phyloP scores from a whole-genome alignment of 2,888 invertebrate species.

The Phengaris alcon region DNA sequence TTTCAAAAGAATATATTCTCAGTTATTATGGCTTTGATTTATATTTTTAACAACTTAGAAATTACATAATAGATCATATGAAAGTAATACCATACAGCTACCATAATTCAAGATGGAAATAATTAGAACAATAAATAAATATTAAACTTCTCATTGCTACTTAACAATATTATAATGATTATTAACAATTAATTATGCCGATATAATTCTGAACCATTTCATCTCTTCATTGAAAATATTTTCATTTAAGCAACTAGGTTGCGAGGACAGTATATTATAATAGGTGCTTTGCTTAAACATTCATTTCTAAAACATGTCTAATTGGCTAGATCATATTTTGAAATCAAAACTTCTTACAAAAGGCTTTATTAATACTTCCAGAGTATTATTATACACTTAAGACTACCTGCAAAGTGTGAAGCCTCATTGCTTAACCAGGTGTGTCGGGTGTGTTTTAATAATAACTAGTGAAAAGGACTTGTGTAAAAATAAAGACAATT shows the following conservation, averaged over 20 bases:
- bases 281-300: constrained; percentile 16
- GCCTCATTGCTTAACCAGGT: background rate
- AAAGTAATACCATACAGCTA: constrained; percentile 66
- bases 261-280: constrained; percentile 38
- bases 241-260: constrained; percentile 54
- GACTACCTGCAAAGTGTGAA: background rate
- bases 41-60: constrained; percentile 77
- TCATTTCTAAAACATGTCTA: constrained; percentile 24
- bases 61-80: constrained; percentile 76
- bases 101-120: constrained; percentile 67
- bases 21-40: constrained; percentile 79
- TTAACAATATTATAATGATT: constrained; percentile 73
- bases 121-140: constrained; percentile 74
- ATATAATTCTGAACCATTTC: constrained; percentile 55
- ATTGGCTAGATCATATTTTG: constrained; percentile 13
- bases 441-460: background rate
- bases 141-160: constrained; percentile 72
- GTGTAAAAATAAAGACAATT: constrained; percentile 46
- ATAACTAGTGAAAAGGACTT: background rate
- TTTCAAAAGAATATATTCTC: constrained; percentile 79
- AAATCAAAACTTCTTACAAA: constrained; percentile 20
- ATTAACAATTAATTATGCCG: constrained; percentile 77
- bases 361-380: constrained; percentile 22
- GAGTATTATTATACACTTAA: background rate
- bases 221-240: constrained; percentile 59